Percentiles rank a stretch among this genome's conserved stretches.
Evolutionary conservation across 2,113 vertebrate species (phyloP).

Genomic region (Tragelaphus scriptus): DNA sequence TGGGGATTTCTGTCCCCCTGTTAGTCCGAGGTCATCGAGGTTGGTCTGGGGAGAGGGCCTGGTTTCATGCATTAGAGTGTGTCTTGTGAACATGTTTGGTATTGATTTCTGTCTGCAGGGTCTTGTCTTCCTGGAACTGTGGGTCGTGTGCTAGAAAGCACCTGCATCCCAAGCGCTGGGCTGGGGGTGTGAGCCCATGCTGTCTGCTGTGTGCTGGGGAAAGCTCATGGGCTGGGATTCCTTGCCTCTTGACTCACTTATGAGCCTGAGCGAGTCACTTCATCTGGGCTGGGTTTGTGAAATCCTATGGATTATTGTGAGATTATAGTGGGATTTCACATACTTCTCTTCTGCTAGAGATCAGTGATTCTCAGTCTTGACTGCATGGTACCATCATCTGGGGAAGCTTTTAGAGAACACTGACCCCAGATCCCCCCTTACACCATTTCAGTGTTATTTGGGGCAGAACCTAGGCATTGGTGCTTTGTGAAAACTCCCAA

Average conservation of each 20-base stretch:
- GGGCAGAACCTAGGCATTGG: neutral
- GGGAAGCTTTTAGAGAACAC: neutral
- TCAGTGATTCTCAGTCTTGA: neutral
- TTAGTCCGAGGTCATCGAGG: neutral
- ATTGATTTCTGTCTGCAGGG: neutral
- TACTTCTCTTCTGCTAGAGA: neutral
- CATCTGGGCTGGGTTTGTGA: conserved; percentile 12
- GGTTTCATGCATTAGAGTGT: neutral
- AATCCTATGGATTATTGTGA: conserved; percentile 20
- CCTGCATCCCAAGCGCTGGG: neutral
- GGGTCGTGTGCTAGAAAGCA: neutral
- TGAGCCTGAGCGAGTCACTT: conserved; percentile 45
- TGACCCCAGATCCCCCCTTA: neutral
- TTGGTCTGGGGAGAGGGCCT: neutral
- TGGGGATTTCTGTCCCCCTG: neutral
- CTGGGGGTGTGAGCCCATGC: neutral
- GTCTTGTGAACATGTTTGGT: neutral
- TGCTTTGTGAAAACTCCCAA: neutral
- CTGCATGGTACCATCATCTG: neutral
- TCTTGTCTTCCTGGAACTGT: neutral
- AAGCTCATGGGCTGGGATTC: neutral
- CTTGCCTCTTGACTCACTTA: conserved; percentile 18
- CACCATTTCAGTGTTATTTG: neutral
- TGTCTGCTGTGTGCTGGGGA: neutral
- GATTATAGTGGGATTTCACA: neutral